Base-by-base conservation (phyloP, 2,113 vertebrate genomes). In the Phocoena phocoena region DNA sequence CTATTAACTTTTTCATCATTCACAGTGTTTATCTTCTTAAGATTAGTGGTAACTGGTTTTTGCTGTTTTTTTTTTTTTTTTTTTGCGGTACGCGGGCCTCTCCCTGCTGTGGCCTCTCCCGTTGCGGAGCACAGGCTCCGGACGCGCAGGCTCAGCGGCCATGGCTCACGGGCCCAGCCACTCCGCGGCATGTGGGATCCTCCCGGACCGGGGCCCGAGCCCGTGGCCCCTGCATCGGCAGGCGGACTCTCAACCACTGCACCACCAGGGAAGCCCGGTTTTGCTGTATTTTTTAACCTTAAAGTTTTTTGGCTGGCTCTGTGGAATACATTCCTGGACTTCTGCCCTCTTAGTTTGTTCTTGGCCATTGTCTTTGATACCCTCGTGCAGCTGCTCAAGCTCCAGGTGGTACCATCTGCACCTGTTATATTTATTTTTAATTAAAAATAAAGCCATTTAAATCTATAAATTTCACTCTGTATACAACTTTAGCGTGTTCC, bases 231-330 rank as follows among this genome's bases (percentile, higher is more conserved):
- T 41, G 41, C 41, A 41, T 41, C 41, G 41, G 41, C 41, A 41
- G 41, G 41, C 41, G 41, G 41, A 41, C 41, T 41, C 41, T 41
- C 41, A 41, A 41, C 41, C 41, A 41, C 41, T 41, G 41, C 41
- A 1, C 41, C 41, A 41, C 41, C 41, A 41, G 41, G 41, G 41
- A 41, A 41, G 41, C 41, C 6, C 5, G 98, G 98, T 73, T 99
- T 99, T 0, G 99, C 97, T 99, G 99, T 99, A 95, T 98, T 99
- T 99, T 98, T 99, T 99, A 68, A 97, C 98, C 96, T 99, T 99
- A 23, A 97, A 63, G 83, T 98, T 85, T 97, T 98, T 58, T 99
- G 99, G 96, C 98, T 99, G 33, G 99, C 99, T 60, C 99, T 99
- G 58, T 99, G 98, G 98, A 99, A 99, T 23, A 99, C 99, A 41